These are phyloP conservation scores for Lamprologus speciosus DNA, from an alignment of 2,113 vertebrate genomes.

Conservation along the genomic window DNA sequence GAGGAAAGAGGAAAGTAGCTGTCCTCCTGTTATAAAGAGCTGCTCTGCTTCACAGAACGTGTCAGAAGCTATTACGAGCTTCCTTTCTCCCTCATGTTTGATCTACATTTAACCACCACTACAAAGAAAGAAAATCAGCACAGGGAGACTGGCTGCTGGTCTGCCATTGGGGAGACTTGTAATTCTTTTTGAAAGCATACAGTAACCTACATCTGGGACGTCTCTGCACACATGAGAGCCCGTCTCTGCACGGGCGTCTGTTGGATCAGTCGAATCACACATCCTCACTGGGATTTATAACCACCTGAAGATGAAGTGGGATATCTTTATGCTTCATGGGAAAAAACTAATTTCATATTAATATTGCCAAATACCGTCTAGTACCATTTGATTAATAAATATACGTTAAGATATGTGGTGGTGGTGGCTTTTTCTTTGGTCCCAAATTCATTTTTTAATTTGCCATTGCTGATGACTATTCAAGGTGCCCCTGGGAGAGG, in stretches of 20 bases:
- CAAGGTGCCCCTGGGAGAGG: neutral
- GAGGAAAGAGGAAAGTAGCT: neutral
- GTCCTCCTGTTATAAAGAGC: conserved; percentile 5
- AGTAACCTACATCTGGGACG: conserved; percentile 48
- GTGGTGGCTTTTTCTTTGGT: neutral
- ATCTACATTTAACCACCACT: conserved; percentile 50
- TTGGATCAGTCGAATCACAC: neutral
- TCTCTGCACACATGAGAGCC: conserved; percentile 9
- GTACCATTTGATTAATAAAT: neutral
- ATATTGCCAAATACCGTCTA: neutral
- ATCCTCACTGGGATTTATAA: neutral
- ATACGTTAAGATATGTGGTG: neutral
- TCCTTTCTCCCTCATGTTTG: conserved; percentile 37
- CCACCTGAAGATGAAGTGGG: neutral
- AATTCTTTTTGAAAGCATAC: conserved; percentile 47
- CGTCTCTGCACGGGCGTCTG: neutral
- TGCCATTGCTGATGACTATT: neutral
- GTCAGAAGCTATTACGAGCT: conserved; percentile 46
- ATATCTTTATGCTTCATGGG: neutral
- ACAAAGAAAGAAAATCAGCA: conserved; percentile 6
- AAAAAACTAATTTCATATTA: neutral
- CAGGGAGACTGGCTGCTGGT: conserved; percentile 4
- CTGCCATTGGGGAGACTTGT: conserved; percentile 19
- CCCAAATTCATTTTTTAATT: neutral
- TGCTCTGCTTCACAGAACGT: conserved; percentile 25